Base-by-base conservation (phyloP, 1,140 invertebrate genomes). In the Drosophila erecta region DNA sequence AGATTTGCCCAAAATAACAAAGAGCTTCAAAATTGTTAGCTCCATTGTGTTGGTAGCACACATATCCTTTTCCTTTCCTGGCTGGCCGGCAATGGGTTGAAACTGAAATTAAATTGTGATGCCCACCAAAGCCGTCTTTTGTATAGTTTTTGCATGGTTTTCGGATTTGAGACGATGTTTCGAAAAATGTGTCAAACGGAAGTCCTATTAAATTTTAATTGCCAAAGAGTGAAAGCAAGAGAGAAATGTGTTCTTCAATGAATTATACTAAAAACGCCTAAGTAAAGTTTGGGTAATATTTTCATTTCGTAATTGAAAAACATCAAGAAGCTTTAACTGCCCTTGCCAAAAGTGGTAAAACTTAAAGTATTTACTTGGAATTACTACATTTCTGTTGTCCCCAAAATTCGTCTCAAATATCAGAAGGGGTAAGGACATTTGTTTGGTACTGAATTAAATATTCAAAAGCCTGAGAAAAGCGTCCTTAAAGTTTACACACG, bases 401-500 rank as follows among this genome's bases (percentile, higher is more conserved):
- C 33, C 20, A 20, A 46, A 43, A 37, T 22, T 30, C 7, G 27
- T 35, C 54, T 14, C 15, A 4, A 66, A 49, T 30, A 37, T 33
- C 11, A 49, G n/a, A 12, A 14, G n/a, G 24, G n/a, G 20, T 14
- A 57, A 59, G 60, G 55, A 58, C 53, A 71, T 69, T 78, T 50
- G 35, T 64, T 62, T 57, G 10, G 27, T 17, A 49, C 24, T 22
- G 66, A 79, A 72, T 84, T 79, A 80, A 84, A 85, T 77, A 85
- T 84, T 76, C 77, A 76, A 73, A 73, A 72, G 73, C 57, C 55
- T 60, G 54, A 59, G 79, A 22, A 77, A 81, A 81, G 69, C 78
- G 81, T 84, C 81, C 81, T 86, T 85, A 77, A 81, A 81, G 81
- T 85, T 81, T 81, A 66, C 71, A 84, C 64, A 84, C 65, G 75